Evolutionary conservation across 1,140 invertebrate genomes (phyloP).

Genomic region (Neodiprion virginianus): DNA sequence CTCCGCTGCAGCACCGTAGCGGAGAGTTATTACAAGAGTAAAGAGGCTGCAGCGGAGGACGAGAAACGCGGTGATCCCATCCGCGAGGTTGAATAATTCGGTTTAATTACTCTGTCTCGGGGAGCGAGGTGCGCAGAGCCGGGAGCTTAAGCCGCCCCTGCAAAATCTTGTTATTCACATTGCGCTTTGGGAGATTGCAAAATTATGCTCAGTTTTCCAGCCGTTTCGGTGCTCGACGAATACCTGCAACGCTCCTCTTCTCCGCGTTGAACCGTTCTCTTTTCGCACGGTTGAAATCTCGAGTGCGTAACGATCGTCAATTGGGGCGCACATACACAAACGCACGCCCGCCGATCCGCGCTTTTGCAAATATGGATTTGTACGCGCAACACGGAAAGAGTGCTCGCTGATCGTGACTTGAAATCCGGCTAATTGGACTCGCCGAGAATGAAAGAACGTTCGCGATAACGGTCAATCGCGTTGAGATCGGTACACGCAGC

Average conservation of each 20-base stretch:
- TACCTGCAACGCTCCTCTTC: too few species aligned
- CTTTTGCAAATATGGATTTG: too few species aligned
- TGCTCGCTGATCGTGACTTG: neutral
- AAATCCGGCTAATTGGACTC: neutral
- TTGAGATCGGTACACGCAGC: neutral
- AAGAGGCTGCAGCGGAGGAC: neutral
- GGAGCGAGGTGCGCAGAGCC: neutral
- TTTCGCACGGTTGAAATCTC: neutral
- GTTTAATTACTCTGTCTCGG: slow-evolving; percentile 5
- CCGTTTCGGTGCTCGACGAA: neutral
- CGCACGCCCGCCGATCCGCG: too few species aligned
- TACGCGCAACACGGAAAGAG: neutral
- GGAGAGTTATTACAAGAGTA: too few species aligned
- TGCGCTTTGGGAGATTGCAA: slow-evolving; percentile 3
- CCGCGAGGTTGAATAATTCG: slow-evolving; percentile 2
- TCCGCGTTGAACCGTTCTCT: neutral
- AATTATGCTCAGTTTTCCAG: slow-evolving; percentile 4
- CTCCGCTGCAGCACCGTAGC: too few species aligned
- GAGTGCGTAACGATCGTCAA: neutral
- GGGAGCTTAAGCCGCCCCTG: neutral
- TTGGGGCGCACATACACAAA: neutral
- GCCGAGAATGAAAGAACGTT: neutral
- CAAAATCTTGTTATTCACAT: neutral
- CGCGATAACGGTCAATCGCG: neutral
- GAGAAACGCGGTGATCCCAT: neutral